phyloP scores from a whole-genome alignment of 2,888 invertebrate genomes.

The Aproaerema taeniolella region DNA sequence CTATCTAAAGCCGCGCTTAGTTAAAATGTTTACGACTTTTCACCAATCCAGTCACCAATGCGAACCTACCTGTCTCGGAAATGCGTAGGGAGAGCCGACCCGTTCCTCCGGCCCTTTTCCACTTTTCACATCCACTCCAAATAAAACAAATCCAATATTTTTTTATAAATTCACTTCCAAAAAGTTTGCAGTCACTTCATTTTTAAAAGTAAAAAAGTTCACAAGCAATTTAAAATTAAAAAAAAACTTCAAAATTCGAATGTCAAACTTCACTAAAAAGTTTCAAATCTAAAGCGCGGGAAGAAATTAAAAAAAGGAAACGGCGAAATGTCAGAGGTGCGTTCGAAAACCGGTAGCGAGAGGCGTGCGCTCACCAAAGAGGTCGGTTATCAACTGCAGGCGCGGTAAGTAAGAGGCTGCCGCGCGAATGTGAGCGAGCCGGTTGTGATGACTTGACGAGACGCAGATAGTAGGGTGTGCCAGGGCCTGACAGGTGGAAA shows the following conservation, averaged over 20 bases:
- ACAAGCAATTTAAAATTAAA: constrained; percentile 21
- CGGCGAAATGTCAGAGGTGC: constrained; percentile 5
- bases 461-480: constrained; percentile 9
- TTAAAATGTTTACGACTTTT: constrained; percentile 3
- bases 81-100: constrained; percentile 46
- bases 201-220: constrained; percentile 23
- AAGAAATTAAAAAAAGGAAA: neutral
- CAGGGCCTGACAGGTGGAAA: constrained; percentile 15
- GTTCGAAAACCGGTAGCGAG: constrained; percentile 21
- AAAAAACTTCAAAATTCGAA: too few relatives aligned
- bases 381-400: constrained; percentile 61
- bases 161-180: constrained; percentile 15
- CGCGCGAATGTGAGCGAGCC: constrained; percentile 32
- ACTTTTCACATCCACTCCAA: constrained; percentile 53
- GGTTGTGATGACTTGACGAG: constrained; percentile 11
- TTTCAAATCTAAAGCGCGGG: constrained; percentile 22
- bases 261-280: too few relatives aligned
- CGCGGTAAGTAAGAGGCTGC: constrained; percentile 46
- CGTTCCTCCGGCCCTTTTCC: constrained; percentile 50
- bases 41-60: constrained; percentile 11
- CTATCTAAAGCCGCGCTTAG: too few relatives aligned
- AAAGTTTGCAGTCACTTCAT: constrained; percentile 20
- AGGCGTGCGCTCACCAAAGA: constrained; percentile 45
- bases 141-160: constrained; percentile 21
- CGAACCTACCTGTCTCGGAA: constrained; percentile 53